A percentile compares a stretch with the other conserved stretches of the same genome.
Conservation (phyloP, 2,113 vertebrate genomes). For the Rynchops niger region DNA sequence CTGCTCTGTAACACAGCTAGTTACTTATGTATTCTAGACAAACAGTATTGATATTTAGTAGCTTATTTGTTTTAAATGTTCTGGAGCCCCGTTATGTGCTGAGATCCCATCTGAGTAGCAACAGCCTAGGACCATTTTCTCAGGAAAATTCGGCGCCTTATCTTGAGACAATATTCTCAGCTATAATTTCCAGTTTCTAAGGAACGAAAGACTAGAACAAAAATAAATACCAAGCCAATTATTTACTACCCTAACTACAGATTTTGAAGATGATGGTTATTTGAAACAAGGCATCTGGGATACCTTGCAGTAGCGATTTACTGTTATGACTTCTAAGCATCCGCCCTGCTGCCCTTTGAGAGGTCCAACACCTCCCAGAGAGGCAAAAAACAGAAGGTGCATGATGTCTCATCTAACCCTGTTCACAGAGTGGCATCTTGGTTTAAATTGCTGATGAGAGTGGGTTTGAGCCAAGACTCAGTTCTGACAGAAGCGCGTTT, state of each 20-base stretch:
- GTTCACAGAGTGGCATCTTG: neutral
- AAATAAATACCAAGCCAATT: neutral
- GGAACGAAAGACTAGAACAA: neutral
- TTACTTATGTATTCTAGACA: constrained; percentile 55
- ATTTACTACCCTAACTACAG: neutral
- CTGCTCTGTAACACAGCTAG: constrained; percentile 63
- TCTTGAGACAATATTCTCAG: neutral
- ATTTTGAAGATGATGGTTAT: neutral
- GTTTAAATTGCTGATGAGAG: neutral
- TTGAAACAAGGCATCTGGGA: neutral
- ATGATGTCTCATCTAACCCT: neutral
- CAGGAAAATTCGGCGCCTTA: neutral
- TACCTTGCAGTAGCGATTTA: neutral
- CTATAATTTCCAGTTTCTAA: neutral
- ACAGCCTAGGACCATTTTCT: neutral
- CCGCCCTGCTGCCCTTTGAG: neutral
- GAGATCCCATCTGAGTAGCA: constrained; percentile 24
- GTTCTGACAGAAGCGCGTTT: fast-evolving
- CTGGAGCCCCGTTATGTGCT: constrained; percentile 41
- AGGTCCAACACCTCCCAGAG: neutral
- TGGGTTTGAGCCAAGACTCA: neutral
- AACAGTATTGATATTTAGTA: constrained; percentile 44
- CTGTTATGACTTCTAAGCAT: neutral
- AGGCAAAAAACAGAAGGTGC: neutral
- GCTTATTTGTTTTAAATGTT: constrained; percentile 54